Evolutionary conservation across 2,797 vertebrate genomes (phyloP).

Genomic region (Rhabdophis nuchalis): DNA sequence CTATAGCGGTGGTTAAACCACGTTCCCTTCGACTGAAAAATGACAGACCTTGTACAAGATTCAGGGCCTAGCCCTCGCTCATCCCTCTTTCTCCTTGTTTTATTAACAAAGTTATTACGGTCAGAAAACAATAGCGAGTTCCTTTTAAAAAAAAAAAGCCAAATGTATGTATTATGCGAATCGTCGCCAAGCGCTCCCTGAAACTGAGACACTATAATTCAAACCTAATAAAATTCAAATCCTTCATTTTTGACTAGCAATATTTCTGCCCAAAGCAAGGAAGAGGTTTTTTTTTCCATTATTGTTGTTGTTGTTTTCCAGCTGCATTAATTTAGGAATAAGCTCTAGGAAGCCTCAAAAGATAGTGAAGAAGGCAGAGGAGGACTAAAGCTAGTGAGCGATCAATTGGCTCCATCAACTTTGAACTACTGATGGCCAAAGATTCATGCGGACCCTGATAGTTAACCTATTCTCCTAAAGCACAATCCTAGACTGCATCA

Average conservation of each 20-base stretch:
- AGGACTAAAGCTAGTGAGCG: too few species aligned
- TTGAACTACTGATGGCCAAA: not conserved
- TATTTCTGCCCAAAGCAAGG: not conserved
- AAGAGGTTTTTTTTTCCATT: not conserved
- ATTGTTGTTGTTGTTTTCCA: not conserved
- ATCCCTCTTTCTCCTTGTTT: conserved; percentile 23
- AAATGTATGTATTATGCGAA: conserved; percentile 3
- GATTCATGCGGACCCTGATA: not conserved
- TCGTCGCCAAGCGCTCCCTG: conserved; percentile 18
- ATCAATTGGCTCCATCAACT: not conserved
- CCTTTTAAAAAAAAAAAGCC: not conserved
- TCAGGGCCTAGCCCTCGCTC: conserved; percentile 2
- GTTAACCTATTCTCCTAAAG: not conserved
- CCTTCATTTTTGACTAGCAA: not conserved
- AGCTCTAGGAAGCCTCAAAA: not conserved
- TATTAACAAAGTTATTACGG: not conserved
- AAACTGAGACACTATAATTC: not conserved
- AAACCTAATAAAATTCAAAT: conserved; percentile 25
- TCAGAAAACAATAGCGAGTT: not conserved
- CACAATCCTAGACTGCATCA: too few species aligned
- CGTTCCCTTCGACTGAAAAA: conserved; percentile 37
- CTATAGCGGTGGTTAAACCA: conserved; percentile 36
- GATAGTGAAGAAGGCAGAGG: not conserved
- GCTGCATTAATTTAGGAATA: not conserved
- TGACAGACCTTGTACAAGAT: conserved; percentile 44